Evolutionary conservation across 2,797 vertebrate genomes (phyloP).

Genomic region (Cygnus olor): DNA sequence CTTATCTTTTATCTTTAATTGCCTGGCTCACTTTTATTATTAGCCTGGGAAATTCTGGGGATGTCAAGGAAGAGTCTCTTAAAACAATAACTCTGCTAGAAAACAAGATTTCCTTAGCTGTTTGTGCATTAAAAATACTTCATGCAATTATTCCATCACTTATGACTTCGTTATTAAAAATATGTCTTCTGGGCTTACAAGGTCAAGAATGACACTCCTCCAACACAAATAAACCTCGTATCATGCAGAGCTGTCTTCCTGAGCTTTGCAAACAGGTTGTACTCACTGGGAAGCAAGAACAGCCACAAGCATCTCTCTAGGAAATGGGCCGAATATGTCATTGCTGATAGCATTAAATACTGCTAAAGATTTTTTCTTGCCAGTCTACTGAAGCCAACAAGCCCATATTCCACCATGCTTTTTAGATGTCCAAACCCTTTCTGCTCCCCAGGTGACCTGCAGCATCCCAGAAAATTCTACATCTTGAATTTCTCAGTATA

Average conservation of each 20-base stretch:
- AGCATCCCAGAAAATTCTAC: neutral
- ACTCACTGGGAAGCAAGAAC: neutral
- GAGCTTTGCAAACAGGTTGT: neutral
- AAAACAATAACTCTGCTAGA: neutral
- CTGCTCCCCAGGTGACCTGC: neutral
- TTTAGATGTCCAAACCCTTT: neutral
- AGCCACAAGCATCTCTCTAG: neutral
- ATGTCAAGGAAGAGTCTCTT: neutral
- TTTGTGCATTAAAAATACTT: neutral
- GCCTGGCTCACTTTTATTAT: neutral
- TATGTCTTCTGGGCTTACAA: neutral
- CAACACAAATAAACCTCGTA: neutral
- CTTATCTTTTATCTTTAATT: conserved; percentile 25
- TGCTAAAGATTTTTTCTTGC: neutral
- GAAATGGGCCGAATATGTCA: neutral
- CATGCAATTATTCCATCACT: neutral
- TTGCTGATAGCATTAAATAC: neutral
- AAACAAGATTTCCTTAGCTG: neutral
- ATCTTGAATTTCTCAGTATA: neutral
- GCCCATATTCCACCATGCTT: neutral
- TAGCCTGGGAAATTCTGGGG: neutral
- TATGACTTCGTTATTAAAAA: neutral
- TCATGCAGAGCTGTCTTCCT: neutral
- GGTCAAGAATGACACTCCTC: neutral
- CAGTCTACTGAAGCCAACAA: neutral